Conservation (phyloP, 2,888 invertebrate species). For the Adineta ricciae region DNA sequence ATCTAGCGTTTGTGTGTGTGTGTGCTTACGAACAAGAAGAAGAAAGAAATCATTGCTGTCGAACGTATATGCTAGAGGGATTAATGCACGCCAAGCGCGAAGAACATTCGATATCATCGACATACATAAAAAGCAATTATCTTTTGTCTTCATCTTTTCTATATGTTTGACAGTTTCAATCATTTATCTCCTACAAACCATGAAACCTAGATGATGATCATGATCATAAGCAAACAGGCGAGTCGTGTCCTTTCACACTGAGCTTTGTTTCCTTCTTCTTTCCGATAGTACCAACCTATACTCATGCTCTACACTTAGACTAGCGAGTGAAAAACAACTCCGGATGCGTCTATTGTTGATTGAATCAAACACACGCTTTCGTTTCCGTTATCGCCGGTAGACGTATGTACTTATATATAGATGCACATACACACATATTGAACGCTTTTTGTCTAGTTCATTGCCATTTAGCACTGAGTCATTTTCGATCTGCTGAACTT, state of each 20-base stretch:
- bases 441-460: background rate
- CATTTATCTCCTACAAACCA: background rate
- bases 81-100: background rate
- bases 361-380: background rate
- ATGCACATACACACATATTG: background rate
- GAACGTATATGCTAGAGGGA: constrained; percentile 7
- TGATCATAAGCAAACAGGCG: background rate
- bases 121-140: constrained; percentile 10
- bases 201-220: background rate
- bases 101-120: constrained; percentile 2
- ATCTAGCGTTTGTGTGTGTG: background rate
- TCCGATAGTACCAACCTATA: background rate
- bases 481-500: background rate
- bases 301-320: background rate
- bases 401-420: background rate
- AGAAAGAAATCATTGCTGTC: background rate
- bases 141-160: background rate
- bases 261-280: background rate
- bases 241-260: background rate
- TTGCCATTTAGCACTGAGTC: background rate
- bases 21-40: background rate
- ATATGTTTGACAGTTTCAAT: background rate
- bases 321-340: background rate
- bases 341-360: background rate
- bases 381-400: background rate